Base-by-base conservation (phyloP, 2,888 invertebrate genomes). In the Metalampra italica region DNA sequence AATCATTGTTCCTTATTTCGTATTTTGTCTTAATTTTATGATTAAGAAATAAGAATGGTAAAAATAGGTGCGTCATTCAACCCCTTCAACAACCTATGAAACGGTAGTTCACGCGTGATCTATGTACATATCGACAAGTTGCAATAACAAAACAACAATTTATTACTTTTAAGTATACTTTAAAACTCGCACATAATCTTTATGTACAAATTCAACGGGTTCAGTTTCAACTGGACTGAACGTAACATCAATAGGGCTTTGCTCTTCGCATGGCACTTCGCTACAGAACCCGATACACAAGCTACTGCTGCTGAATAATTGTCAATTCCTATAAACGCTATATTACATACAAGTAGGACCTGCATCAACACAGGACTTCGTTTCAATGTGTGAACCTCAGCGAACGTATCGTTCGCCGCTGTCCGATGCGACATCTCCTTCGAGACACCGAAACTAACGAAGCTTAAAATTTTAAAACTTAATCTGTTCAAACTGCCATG, bases 61-160 rank as follows among this genome's bases (percentile, higher is more conserved):
- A 68, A 71, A 71, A 68, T 72, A 66, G 72, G 68, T 64, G 64
- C 64, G 64, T 64, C 64, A 55, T n/a, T 64, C 64, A 57, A 69
- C 57, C 60, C 64, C 59, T 57, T 66, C 68, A 62, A 65, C 71
- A 66, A 71, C 69, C 75, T 75, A 77, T 68, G 55, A 71, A 79
- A 73, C 76, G 68, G 64, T 66, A 58, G 66, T 71, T 67, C 78
- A 73, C 73, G 77, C 80, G 70, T 74, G 71, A 63, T 68, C 70
- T 86, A 85, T 84, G 70, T 86, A 88, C 86, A 85, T 75, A 75
- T 78, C 68, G 84, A 83, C 79, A 78, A 73, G 72, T 78, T 75
- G 84, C 83, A 75, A 81, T 81, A 86, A 85, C 82, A 80, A 83
- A 84, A 81, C 77, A 82, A 82, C 78, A 70, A 75, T 76, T 57